Conservation (phyloP, 2,113 vertebrate genomes). For the Urocynchramus pylzowi region DNA sequence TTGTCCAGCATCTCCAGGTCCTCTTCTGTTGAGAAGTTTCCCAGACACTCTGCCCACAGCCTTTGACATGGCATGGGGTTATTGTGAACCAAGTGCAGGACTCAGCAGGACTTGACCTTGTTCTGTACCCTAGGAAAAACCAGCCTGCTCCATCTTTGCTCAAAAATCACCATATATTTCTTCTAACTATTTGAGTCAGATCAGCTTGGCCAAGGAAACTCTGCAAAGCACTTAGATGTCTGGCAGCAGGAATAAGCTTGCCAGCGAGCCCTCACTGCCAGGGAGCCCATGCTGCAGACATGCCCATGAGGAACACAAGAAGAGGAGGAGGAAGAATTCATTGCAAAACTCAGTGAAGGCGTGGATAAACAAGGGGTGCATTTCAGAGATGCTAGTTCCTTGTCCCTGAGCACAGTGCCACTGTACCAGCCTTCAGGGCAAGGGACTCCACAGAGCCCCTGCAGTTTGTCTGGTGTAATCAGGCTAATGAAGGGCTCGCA, state of each 20-base stretch:
- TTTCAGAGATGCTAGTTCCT: not conserved
- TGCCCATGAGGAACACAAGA: fast-evolving
- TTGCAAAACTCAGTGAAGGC: not conserved
- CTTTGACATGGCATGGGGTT: not conserved
- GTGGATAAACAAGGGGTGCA: not conserved
- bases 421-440: not conserved
- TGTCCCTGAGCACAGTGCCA: not conserved
- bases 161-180: not conserved
- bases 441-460: not conserved
- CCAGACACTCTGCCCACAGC: not conserved
- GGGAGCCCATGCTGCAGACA: not conserved
- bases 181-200: not conserved
- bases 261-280: not conserved
- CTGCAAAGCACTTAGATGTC: not conserved
- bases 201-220: not conserved
- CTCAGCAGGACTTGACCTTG: not conserved
- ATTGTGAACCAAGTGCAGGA: not conserved
- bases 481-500: not conserved
- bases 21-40: not conserved
- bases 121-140: not conserved
- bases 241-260: not conserved
- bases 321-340: not conserved
- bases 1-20: fast-evolving
- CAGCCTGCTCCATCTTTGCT: not conserved
- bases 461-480: not conserved